Evolutionary conservation across 2,113 vertebrate species (phyloP).

Genomic region (Prunella fulvescens): DNA sequence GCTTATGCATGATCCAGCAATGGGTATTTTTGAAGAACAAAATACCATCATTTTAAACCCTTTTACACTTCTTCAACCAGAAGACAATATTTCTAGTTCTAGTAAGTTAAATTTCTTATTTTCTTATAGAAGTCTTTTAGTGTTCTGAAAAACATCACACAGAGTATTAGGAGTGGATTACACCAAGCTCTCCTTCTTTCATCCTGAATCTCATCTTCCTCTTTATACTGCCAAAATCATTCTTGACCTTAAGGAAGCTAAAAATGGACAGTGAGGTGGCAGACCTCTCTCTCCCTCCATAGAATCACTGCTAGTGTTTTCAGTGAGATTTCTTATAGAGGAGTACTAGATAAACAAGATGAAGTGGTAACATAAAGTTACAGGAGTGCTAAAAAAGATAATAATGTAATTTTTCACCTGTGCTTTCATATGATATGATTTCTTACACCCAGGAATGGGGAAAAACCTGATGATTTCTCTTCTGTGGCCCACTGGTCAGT

Average conservation of each 20-base stretch:
- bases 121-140: not conserved
- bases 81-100: not conserved
- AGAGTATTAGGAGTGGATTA: not conserved
- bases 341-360: not conserved
- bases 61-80: not conserved
- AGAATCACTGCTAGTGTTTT: not conserved
- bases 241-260: not conserved
- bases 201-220: not conserved
- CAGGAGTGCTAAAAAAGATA: not conserved
- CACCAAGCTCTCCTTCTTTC: not conserved
- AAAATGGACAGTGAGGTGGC: not conserved
- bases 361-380: not conserved
- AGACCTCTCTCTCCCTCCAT: not conserved
- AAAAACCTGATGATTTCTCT: not conserved
- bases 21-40: not conserved
- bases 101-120: not conserved
- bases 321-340: not conserved
- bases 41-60: not conserved
- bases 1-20: not conserved
- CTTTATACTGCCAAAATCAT: not conserved
- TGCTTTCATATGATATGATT: not conserved
- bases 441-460: not conserved
- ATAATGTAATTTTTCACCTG: not conserved
- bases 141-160: not conserved
- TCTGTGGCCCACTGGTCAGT: not conserved